phyloP scores from a whole-genome alignment of 1,140 invertebrate species.

The Adoxophyes honmai region DNA sequence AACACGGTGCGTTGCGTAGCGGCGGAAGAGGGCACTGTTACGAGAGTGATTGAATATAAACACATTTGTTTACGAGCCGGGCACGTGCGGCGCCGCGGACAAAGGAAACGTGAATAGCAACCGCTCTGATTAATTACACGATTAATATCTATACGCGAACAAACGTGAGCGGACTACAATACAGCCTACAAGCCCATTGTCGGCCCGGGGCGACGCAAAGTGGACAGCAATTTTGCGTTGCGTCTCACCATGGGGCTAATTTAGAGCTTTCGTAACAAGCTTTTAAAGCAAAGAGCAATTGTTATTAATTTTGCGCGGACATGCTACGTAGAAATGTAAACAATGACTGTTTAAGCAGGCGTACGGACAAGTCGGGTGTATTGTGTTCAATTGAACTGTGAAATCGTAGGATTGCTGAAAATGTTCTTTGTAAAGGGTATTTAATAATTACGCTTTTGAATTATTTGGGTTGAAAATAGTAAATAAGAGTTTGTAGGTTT shows the following conservation, averaged over 20 bases:
- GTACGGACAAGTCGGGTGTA: no score
- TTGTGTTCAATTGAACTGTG: no score
- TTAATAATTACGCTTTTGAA: no score
- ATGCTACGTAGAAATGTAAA: no score
- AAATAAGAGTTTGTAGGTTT: no score
- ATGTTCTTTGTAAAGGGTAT: no score
- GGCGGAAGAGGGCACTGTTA: not conserved
- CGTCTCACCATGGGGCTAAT: not conserved
- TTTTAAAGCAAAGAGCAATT: no score
- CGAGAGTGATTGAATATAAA: constrained; percentile 12
- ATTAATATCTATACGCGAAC: not conserved
- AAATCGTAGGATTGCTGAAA: no score
- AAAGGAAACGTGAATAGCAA: not conserved
- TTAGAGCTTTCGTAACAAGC: not conserved
- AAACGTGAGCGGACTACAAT: constrained; percentile 3
- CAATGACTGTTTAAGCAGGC: no score
- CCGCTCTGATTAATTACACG: not conserved
- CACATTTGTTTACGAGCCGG: constrained; percentile 10
- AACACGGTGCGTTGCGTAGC: not conserved
- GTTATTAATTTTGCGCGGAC: no score
- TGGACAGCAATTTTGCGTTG: not conserved
- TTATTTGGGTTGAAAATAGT: no score
- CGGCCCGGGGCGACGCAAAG: no score
- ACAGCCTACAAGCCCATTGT: not conserved
- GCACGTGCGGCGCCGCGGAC: constrained; percentile 1